These are phyloP conservation scores for Otolemur garnettii DNA, from an alignment of 2,113 vertebrate species.

Conservation along the genomic window DNA sequence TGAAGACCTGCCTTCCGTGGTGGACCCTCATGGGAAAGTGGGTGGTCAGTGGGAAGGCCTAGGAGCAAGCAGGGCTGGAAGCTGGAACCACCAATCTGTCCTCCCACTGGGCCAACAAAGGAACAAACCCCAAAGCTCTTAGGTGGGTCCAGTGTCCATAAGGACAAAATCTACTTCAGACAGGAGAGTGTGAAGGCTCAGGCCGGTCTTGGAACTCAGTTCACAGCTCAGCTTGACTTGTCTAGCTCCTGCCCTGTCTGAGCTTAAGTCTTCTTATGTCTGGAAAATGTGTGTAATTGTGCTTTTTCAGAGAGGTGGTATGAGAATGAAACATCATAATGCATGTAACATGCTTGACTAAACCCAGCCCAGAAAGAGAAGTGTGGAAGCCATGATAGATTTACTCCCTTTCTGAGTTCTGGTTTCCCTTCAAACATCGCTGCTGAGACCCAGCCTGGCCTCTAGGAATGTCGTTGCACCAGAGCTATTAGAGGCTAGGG, in stretches of 20 bases:
- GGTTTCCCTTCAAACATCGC: neutral
- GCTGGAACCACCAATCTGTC: neutral
- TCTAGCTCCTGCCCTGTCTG: neutral
- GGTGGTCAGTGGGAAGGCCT: neutral
- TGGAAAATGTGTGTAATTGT: neutral
- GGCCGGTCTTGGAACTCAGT: neutral
- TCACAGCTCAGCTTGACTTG: neutral
- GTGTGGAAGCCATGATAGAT: neutral
- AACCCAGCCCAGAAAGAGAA: neutral
- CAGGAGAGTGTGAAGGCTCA: neutral
- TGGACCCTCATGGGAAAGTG: neutral
- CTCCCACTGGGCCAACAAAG: neutral
- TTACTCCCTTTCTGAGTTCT: neutral
- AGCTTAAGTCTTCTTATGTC: neutral
- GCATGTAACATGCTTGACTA: neutral
- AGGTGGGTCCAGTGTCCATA: neutral
- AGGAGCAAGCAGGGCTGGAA: neutral
- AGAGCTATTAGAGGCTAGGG: neutral
- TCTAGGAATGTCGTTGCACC: neutral
- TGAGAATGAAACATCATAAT: neutral
- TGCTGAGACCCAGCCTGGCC: neutral
- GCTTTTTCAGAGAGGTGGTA: neutral
- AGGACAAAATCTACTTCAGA: neutral
- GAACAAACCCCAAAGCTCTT: neutral
- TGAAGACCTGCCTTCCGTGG: neutral